phyloP scores from a whole-genome alignment of 2,888 invertebrate genomes.

The Leptopilina syphax region DNA sequence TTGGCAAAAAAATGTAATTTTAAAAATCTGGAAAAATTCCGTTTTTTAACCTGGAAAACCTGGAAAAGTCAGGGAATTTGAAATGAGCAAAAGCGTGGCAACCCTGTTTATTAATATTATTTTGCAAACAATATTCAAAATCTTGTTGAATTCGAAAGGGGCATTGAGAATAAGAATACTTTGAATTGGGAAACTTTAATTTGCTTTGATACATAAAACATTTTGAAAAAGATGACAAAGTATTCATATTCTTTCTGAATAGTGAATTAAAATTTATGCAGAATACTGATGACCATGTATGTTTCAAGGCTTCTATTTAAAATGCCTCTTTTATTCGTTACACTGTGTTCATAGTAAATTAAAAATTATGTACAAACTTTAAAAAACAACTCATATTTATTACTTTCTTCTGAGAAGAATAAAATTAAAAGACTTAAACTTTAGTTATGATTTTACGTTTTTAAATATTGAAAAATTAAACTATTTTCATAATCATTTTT shows the following conservation, averaged over 20 bases:
- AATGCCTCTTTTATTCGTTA: neutral
- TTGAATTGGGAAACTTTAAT: neutral
- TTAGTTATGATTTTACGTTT: no score
- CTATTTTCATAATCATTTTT: no score
- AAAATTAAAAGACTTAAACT: no score
- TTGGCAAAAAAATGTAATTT: no score
- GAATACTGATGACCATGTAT: neutral
- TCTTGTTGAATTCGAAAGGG: neutral
- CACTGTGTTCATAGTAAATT: neutral
- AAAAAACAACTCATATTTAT: neutral
- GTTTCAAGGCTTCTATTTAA: conserved; percentile 1
- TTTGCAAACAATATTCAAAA: no score
- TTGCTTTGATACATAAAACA: neutral
- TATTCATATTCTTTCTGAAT: conserved; percentile 13
- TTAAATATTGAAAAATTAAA: no score
- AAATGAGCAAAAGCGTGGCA: no score
- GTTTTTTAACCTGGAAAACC: no score
- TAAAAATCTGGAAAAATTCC: no score
- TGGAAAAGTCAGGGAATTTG: no score
- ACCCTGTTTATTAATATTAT: no score
- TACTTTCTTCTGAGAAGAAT: no score
- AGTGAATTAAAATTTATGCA: conserved; percentile 25
- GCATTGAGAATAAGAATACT: neutral
- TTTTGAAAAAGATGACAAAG: neutral
- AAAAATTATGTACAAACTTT: conserved; percentile 6